These are phyloP conservation scores for Manis pentadactyla DNA, from an alignment of 2,797 vertebrate genomes.

Conservation along the genomic window DNA sequence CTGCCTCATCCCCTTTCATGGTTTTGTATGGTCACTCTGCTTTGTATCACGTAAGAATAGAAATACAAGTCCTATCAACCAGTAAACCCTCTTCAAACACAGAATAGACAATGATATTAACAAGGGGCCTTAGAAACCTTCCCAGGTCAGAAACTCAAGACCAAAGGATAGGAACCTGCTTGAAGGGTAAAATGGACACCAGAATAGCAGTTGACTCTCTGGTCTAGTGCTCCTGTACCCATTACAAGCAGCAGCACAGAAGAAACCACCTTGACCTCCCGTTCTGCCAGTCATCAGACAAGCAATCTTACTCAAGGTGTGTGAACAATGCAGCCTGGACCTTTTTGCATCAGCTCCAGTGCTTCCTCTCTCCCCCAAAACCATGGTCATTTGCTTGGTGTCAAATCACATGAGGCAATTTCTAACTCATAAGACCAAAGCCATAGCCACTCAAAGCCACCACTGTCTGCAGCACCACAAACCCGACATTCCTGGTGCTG, in stretches of 20 bases:
- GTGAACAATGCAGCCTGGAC: not conserved
- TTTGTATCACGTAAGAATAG: not conserved
- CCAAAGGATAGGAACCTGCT: not conserved
- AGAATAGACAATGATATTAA: not conserved
- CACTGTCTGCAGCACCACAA: not conserved
- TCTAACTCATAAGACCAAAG: not conserved
- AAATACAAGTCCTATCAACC: not conserved
- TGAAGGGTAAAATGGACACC: not conserved
- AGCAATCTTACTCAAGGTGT: conserved; percentile 4
- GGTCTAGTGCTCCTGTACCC: not conserved
- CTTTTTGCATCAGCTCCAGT: not conserved
- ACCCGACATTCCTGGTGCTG: not conserved
- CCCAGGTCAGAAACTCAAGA: not conserved
- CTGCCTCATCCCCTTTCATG: not conserved
- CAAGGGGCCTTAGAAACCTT: not conserved
- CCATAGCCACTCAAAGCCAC: not conserved
- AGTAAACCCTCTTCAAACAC: not conserved
- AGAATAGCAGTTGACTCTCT: not conserved
- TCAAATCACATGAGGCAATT: not conserved
- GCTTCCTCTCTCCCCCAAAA: not conserved
- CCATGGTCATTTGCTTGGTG: not conserved
- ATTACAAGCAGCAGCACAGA: not conserved
- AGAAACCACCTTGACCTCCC: not conserved
- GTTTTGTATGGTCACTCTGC: not conserved
- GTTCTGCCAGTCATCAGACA: not conserved